These are phyloP conservation scores for Pao palembangensis DNA, from an alignment of 2,113 vertebrate species.

Conservation along the genomic window DNA sequence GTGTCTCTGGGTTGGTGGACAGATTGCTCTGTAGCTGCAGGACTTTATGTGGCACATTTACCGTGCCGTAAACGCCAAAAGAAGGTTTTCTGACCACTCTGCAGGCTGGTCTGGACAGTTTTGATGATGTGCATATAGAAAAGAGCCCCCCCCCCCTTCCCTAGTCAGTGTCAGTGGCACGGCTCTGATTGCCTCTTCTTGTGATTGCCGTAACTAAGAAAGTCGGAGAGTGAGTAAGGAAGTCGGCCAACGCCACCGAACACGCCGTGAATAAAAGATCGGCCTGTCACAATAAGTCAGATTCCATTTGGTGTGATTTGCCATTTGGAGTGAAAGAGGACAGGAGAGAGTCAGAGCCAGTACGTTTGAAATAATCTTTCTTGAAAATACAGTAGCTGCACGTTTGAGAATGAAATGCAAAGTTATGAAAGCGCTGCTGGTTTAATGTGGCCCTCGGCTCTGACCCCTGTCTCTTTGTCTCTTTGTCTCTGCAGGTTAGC, in stretches of 20 bases:
- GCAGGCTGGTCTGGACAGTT: too few species aligned
- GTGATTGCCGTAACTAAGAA: not conserved
- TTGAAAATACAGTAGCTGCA: not conserved
- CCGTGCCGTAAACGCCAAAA: too few species aligned
- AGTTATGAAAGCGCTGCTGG: not conserved
- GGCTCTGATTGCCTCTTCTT: not conserved
- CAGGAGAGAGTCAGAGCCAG: too few species aligned
- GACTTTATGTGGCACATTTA: too few species aligned
- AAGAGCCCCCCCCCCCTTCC: too few species aligned
- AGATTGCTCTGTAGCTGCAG: slow-evolving; percentile 45
- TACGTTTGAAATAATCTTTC: not conserved
- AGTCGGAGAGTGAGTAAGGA: not conserved
- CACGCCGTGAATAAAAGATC: not conserved
- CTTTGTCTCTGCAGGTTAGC: slow-evolving; percentile 78
- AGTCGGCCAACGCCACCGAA: not conserved
- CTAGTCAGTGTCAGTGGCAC: too few species aligned
- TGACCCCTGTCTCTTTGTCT: slow-evolving; percentile 30
- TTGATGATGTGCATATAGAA: too few species aligned
- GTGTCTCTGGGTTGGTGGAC: slow-evolving; percentile 23
- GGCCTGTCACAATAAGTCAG: not conserved
- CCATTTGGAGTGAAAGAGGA: not conserved
- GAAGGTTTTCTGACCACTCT: too few species aligned
- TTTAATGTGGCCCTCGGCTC: slow-evolving; percentile 9
- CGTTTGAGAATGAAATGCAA: not conserved
- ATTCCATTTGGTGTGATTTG: not conserved